phyloP scores from a whole-genome alignment of 1,140 invertebrate genomes.

The Euura saliciscinereae region DNA sequence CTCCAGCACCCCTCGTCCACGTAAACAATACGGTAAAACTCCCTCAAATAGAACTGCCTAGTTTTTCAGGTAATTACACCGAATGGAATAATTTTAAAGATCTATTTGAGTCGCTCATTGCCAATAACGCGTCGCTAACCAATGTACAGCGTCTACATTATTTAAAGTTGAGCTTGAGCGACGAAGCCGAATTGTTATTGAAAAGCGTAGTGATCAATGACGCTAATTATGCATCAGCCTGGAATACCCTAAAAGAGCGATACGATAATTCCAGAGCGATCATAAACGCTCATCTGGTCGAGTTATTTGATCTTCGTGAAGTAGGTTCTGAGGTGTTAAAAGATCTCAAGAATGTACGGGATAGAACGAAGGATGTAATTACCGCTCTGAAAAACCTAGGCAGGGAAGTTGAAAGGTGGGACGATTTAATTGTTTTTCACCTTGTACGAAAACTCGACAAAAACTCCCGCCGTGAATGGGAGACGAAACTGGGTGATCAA shows the following conservation, averaged over 20 bases:
- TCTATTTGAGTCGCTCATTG: constrained; percentile 24
- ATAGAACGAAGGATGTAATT: constrained; percentile 22
- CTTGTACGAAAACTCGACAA: constrained; percentile 28
- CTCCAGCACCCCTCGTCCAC: background rate
- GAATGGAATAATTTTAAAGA: constrained; percentile 30
- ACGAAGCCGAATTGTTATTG: constrained; percentile 25
- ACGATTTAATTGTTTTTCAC: constrained; percentile 26
- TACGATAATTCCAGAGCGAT: constrained; percentile 31
- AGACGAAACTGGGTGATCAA: constrained; percentile 5
- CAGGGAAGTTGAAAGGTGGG: constrained; percentile 27
- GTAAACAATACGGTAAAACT: constrained; percentile 19
- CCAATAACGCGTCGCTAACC: constrained; percentile 19
- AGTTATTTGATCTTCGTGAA: constrained; percentile 22
- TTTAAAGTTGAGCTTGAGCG: constrained; percentile 20
- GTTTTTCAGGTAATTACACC: constrained; percentile 25
- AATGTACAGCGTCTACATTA: constrained; percentile 25
- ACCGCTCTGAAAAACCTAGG: constrained; percentile 25
- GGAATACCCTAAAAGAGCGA: constrained; percentile 27
- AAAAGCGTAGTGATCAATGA: constrained; percentile 23
- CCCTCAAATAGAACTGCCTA: constrained; percentile 27
- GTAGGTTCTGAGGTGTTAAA: constrained; percentile 27
- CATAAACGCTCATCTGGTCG: constrained; percentile 28
- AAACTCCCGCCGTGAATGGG: constrained; percentile 25
- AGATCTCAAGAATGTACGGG: constrained; percentile 22
- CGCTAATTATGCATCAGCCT: constrained; percentile 31